Base-by-base conservation (phyloP, 2,888 invertebrate species). In the Argyra leucocephala region DNA sequence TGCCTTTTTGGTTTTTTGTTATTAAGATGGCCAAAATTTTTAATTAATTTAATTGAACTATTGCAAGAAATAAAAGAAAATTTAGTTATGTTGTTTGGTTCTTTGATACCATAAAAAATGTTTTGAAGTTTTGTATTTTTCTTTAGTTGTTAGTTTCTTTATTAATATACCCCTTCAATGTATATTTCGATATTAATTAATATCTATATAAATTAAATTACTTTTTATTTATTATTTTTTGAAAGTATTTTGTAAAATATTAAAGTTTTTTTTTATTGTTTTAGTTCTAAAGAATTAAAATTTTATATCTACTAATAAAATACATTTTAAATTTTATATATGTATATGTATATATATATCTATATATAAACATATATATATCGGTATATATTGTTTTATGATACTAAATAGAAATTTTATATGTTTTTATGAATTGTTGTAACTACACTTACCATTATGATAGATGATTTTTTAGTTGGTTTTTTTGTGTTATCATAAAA, bases 241-340 rank as follows among this genome's bases (percentile, higher is more conserved):
- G 31, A 31, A 31, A 10, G 3, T 31, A n/a, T 31, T 6, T 31
- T 4, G 26, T 6, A 31, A 31, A 31, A 31, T n/a, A n/a, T 31
- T 31, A 3, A 31, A 31, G 7, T 31, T 31, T 31, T 31, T 26
- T 26, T 26, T 26, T 6, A 26, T 26, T 26, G 9, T 26, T 26
- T 26, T 26, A 26, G 4, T 26, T 26, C 12, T 31, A 1, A 12
- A 10, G 12, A 31, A 31, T 31, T 31, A 10, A 31, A 31, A 31
- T 10, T 31, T 31, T 4, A 48, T 7, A 48, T 18, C 18, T 48
- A 48, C 48, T 48, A 48, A 48, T 48, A 48, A 48, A 48, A 48
- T 48, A 48, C 48, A 48, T 48, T 48, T 48, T 48, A 48, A 48
- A 48, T 48, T 48, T 48, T 48, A 48, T 48, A 48, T 48, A 48